phyloP scores from a whole-genome alignment of 2,797 vertebrate genomes.

The Trachops cirrhosus region DNA sequence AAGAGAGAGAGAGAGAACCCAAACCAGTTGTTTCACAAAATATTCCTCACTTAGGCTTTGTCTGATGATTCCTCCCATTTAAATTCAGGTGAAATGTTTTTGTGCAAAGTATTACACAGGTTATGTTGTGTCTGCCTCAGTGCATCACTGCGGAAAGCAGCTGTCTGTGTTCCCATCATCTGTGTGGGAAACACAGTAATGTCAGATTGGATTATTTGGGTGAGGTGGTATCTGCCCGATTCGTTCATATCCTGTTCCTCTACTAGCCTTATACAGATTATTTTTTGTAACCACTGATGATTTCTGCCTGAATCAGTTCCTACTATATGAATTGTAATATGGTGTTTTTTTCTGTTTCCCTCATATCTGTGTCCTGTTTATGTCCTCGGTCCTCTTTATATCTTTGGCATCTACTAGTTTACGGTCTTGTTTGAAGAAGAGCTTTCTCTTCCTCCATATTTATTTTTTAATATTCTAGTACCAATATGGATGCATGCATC shows the following conservation, averaged over 20 bases:
- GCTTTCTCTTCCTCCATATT: background rate
- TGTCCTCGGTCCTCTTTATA: background rate
- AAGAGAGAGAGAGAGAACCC: background rate
- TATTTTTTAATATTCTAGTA: background rate
- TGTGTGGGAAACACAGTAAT: background rate
- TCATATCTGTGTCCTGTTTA: background rate
- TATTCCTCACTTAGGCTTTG: background rate
- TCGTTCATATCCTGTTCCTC: background rate
- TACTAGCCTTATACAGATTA: background rate
- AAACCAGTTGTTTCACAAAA: background rate
- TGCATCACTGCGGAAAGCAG: background rate
- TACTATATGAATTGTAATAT: background rate
- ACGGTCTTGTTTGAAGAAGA: background rate
- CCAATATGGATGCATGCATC: background rate
- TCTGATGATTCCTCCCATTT: background rate
- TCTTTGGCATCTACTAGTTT: background rate
- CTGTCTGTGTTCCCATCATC: background rate
- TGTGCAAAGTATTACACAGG: background rate
- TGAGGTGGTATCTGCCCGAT: background rate
- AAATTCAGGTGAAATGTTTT: background rate
- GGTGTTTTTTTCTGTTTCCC: background rate
- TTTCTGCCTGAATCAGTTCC: background rate
- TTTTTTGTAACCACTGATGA: background rate
- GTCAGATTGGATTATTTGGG: conserved; percentile 18
- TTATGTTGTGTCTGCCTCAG: background rate